Evolutionary conservation across 2,888 invertebrate species (phyloP), one percentile per base, ranked within the genome.

Genomic region (Platycnemis pennipes): DNA sequence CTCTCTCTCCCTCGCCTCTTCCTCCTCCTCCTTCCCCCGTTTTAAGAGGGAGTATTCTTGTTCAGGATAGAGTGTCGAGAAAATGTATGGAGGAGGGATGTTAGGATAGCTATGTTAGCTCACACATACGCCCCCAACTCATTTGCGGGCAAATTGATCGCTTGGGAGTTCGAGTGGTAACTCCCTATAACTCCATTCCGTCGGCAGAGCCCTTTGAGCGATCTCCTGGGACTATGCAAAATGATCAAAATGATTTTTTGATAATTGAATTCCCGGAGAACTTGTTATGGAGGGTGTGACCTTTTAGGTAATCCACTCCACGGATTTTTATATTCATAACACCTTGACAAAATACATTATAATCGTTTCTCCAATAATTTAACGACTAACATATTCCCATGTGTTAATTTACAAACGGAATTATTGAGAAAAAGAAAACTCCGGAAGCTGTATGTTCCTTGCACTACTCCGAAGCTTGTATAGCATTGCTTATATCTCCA

Each of bases 141-240:
- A 63, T 63, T 63, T 63, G 26, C 63, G 63, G 63, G 26, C 63
- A 63, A 63, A 63, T 63, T 63, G 63, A 63, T 63, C 63, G 63
- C 63, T 26, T n/a, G 63, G n/a, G 63, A 63, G 26, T 63, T 63
- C 7, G 63, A 63, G 63, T n/a, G n/a, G 63, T 63, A 26, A n/a
- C 63, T 63, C 63, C 5, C 56, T 26, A 7, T 63, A 63, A 63
- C 63, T 63, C 63, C 63, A 63, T 63, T 63, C n/a, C 8, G 63
- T 63, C 26, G 19, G 63, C 26, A 26, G 63, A 63, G 63, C 63
- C 22, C 63, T 63, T 63, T 63, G 63, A 26, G 63, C 22, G 63
- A 26, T 5, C n/a, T n/a, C 63, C 22, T 63, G 63, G 26, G 63
- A 22, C 63, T 63, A 63, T 63, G 63, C 63, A 63, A 63, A 63